phyloP scores from a whole-genome alignment of 2,888 invertebrate species.

The Rhamnusium bicolor region DNA sequence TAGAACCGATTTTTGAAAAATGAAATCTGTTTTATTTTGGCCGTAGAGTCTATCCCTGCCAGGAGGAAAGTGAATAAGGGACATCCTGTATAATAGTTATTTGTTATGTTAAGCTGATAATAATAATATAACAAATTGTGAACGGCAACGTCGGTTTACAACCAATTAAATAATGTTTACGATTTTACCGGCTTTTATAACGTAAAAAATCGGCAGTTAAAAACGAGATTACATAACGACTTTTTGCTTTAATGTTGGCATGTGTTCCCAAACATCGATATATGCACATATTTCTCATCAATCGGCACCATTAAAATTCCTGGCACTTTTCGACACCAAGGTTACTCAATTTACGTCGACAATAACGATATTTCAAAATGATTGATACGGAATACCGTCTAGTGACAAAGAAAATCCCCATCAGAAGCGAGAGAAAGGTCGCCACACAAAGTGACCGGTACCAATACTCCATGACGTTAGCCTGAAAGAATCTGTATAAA shows the following conservation, averaged over 20 bases:
- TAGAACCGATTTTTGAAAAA: no score
- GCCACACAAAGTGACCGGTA: not conserved
- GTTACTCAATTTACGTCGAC: constrained; percentile 25
- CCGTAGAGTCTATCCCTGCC: no score
- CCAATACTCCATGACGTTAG: constrained; percentile 1
- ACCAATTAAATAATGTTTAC: not conserved
- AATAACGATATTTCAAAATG: constrained; percentile 23
- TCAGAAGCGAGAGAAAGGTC: constrained; percentile 21
- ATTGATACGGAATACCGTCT: constrained; percentile 34
- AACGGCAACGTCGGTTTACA: not conserved
- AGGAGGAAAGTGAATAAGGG: no score
- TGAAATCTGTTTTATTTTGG: no score
- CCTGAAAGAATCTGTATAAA: constrained; percentile 6
- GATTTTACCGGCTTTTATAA: not conserved
- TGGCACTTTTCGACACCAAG: constrained; percentile 30
- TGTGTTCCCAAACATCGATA: not conserved
- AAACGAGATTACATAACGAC: constrained; percentile 4
- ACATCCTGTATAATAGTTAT: not conserved
- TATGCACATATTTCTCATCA: constrained; percentile 14
- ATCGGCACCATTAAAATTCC: constrained; percentile 30
- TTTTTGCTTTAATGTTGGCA: not conserved
- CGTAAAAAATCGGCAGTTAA: not conserved
- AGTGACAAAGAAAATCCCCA: constrained; percentile 33
- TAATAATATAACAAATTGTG: not conserved
- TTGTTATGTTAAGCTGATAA: not conserved